Percentiles rank a stretch among this genome's conserved stretches.
Evolutionary conservation across 1,140 invertebrate species (phyloP).

Genomic region (Orius insidiosus): DNA sequence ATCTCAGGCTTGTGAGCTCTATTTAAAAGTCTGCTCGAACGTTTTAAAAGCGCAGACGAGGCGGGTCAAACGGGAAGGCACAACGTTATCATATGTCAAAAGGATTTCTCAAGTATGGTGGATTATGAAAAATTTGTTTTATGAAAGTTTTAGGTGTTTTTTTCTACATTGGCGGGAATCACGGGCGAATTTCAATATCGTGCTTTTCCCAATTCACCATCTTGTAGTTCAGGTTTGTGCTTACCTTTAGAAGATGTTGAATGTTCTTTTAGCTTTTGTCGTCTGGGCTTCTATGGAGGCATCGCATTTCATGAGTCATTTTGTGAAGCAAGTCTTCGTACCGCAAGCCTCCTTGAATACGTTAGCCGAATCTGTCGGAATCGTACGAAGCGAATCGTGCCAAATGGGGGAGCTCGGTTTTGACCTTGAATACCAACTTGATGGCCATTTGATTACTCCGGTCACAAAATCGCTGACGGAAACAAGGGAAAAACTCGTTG

Average conservation of each 20-base stretch:
- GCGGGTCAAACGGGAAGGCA: constrained; percentile 72
- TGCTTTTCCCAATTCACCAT: constrained; percentile 56
- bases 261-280: constrained; percentile 50
- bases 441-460: constrained; percentile 53
- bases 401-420: constrained; percentile 52
- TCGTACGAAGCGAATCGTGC: too few species aligned
- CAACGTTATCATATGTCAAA: constrained; percentile 67
- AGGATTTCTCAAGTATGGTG: constrained; percentile 46
- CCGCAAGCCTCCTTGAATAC: constrained; percentile 68
- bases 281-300: constrained; percentile 84
- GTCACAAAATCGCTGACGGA: constrained; percentile 43
- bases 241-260: background rate
- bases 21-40: constrained; percentile 66
- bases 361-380: constrained; percentile 71
- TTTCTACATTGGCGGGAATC: constrained; percentile 73
- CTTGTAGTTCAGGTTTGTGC: constrained; percentile 38
- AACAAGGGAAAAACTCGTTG: constrained; percentile 52
- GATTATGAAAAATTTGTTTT: too few species aligned
- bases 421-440: constrained; percentile 68
- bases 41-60: constrained; percentile 67
- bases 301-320: constrained; percentile 60
- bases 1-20: constrained; percentile 60
- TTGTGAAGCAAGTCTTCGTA: constrained; percentile 79
- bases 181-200: constrained; percentile 60
- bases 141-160: constrained; percentile 50